Evolutionary conservation across 2,797 vertebrate species (phyloP), one percentile per base, ranked within the genome.

Genomic region (Tragelaphus oryx): DNA sequence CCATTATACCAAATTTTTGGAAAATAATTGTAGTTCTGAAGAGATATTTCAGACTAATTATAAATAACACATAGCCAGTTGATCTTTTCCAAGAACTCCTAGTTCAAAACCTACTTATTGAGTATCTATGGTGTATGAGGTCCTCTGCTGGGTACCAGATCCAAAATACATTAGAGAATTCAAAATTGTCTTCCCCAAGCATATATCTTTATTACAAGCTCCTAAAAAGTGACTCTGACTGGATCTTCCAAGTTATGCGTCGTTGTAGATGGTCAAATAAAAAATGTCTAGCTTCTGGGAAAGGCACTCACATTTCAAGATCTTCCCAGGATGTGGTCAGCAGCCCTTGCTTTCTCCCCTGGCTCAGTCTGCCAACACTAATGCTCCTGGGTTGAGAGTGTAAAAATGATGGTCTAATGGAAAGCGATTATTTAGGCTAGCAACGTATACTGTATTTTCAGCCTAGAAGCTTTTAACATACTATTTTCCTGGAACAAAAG

Each of bases 381-480:
- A 88, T 17, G 54, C 50, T 83, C 81, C 57, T 48, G 37, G 41
- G 33, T 28, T 52, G 33, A 92, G 62, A 84, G 52, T 41, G 5
- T 62, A 52, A 95, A 86, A 95, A 37, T 2, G 55, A 78, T 33
- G 52, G n/a, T 22, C 52, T 94, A 68, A 89, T 88, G 89, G 87
- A 74, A 55, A 95, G 57, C 76, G 55, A 62, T 91, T 94, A 68
- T 96, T 82, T 81, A 85, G 30, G n/a, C 71, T 52, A 55, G 87
- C n/a, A 62, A 76, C n/a, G 76, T 26, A 68, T 24, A 46, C 13
- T 85, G 37, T 71, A 81, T 86, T 91, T 94, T 96, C 89, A 92
- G 76, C 60, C 50, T 44, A 54, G 60, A 89, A 93, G 57, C 91
- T 96, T 91, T 97, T 93, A 93, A 96, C 95, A 95, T 95, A 50